These are phyloP conservation scores for Cynopterus sphinx DNA, from an alignment of 2,797 vertebrate species.

Conservation along the genomic window DNA sequence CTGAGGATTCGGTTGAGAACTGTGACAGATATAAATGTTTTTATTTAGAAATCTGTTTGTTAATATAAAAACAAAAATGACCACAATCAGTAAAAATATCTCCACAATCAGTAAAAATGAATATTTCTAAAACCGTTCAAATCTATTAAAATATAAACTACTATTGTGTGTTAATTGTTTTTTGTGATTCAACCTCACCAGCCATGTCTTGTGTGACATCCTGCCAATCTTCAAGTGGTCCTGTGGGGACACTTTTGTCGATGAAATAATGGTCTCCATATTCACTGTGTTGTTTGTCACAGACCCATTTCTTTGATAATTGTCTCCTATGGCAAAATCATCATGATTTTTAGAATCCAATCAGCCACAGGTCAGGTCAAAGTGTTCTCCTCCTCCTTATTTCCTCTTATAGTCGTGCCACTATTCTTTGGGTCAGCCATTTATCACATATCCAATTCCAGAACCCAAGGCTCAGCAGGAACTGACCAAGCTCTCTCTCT, in stretches of 20 bases:
- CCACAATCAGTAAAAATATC: too few relatives aligned
- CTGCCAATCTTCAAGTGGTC: constrained; percentile 22
- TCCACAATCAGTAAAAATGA: too few relatives aligned
- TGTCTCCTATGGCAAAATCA: constrained; percentile 55
- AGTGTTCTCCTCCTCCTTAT: constrained; percentile 58
- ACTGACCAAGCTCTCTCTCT: too few relatives aligned
- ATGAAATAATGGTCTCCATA: constrained; percentile 36
- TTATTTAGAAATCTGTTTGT: too few relatives aligned
- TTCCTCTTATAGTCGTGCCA: background rate
- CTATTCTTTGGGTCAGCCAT: background rate
- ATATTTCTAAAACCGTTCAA: too few relatives aligned
- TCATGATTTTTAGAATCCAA: background rate
- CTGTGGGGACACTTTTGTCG: constrained; percentile 17
- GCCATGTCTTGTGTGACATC: constrained; percentile 76
- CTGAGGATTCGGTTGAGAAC: too few relatives aligned
- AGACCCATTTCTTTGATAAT: constrained; percentile 12
- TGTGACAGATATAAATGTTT: too few relatives aligned
- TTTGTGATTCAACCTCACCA: constrained; percentile 53
- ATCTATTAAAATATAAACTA: too few relatives aligned
- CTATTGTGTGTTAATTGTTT: background rate
- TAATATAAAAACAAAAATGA: too few relatives aligned
- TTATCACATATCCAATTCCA: too few relatives aligned
- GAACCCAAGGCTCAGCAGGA: too few relatives aligned
- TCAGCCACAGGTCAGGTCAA: background rate
- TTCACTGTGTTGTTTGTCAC: background rate